phyloP scores from a whole-genome alignment of 2,888 invertebrate species.

The Helleia helle region DNA sequence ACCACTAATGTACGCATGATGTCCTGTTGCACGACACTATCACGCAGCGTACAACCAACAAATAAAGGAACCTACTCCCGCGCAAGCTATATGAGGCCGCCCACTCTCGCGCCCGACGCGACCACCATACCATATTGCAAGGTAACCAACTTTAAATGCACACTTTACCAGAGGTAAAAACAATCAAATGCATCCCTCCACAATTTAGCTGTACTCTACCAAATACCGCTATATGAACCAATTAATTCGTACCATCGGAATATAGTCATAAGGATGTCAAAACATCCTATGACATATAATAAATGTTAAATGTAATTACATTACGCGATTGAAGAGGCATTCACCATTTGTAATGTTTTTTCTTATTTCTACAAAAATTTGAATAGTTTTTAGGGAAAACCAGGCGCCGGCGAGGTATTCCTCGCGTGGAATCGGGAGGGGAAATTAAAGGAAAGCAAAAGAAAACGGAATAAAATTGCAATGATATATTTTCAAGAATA shows the following conservation, averaged over 20 bases:
- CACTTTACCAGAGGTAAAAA: slow-evolving; percentile 26
- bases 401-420: too few species aligned
- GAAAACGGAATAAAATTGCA: too few species aligned
- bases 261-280: background rate
- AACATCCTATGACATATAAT: slow-evolving; percentile 1
- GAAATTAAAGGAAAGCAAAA: too few species aligned
- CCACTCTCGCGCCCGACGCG: slow-evolving; percentile 68
- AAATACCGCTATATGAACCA: slow-evolving; percentile 60
- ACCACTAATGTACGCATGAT: slow-evolving; percentile 66
- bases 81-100: slow-evolving; percentile 69
- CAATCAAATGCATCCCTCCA: slow-evolving; percentile 40
- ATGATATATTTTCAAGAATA: too few species aligned
- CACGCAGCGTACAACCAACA: slow-evolving; percentile 61
- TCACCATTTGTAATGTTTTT: too few species aligned
- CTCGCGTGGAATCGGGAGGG: too few species aligned
- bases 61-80: slow-evolving; percentile 67
- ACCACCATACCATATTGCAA: slow-evolving; percentile 67
- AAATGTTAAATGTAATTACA: too few species aligned
- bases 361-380: too few species aligned
- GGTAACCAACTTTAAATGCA: slow-evolving; percentile 57
- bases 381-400: too few species aligned
- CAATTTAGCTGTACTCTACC: slow-evolving; percentile 46
- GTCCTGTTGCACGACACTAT: slow-evolving; percentile 59
- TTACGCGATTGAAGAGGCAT: too few species aligned
- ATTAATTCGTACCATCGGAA: slow-evolving; percentile 36